phyloP scores from a whole-genome alignment of 2,113 vertebrate species.

The Hirundichthys speculiger region DNA sequence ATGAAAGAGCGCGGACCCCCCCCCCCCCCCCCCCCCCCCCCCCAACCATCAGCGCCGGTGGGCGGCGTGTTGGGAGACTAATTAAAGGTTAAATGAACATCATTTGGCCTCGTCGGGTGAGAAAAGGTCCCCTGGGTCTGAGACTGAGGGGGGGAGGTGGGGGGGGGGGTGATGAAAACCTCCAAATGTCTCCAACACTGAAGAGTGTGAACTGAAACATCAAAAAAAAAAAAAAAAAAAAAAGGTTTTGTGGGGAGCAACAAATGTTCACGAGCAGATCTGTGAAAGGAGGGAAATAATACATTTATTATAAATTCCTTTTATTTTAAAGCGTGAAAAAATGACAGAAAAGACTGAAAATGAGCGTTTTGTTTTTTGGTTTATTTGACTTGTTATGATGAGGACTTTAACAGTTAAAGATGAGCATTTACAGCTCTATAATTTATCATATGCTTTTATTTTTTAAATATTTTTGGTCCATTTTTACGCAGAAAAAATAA shows the following conservation, averaged over 20 bases:
- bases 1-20: conserved; percentile 54
- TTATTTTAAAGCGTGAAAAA: no score
- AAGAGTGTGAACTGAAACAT: conserved; percentile 45
- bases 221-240: neutral
- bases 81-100: conserved; percentile 71
- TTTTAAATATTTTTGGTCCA: no score
- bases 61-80: conserved; percentile 56
- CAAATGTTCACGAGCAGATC: neutral
- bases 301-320: no score
- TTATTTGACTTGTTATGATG: no score
- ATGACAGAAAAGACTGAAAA: no score
- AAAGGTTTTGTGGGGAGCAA: neutral
- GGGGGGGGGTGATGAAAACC: conserved; percentile 28
- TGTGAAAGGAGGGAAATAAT: no score
- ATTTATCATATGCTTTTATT: no score
- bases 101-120: conserved; percentile 53
- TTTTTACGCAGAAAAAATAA: no score
- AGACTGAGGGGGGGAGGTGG: conserved; percentile 18
- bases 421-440: no score
- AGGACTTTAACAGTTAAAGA: no score
- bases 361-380: no score
- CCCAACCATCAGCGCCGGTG: conserved; percentile 36
- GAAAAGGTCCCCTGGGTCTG: conserved; percentile 34
- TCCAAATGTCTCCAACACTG: conserved; percentile 57
- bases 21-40: conserved; percentile 14